These are phyloP conservation scores for Agapornis roseicollis DNA, from an alignment of 2,113 vertebrate genomes.

Conservation along the genomic window DNA sequence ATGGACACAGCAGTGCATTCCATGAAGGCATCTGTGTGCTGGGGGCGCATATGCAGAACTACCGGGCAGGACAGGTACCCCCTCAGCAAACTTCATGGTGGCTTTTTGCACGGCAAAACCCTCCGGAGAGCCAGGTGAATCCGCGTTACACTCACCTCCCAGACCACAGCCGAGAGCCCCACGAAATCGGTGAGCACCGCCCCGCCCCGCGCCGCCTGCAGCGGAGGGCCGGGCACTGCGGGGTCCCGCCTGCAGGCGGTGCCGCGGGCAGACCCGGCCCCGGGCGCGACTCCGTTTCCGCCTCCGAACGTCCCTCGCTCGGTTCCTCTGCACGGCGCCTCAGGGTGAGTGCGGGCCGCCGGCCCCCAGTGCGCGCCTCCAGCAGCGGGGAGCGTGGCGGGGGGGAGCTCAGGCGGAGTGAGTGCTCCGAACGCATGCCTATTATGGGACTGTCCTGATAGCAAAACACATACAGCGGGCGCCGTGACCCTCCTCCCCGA, in stretches of 20 bases:
- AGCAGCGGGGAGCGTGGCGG: background rate
- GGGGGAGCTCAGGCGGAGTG: background rate
- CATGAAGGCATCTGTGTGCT: background rate
- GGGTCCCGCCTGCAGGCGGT: background rate
- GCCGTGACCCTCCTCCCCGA: fast-evolving
- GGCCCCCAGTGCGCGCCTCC: too few species aligned
- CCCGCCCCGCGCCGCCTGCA: background rate
- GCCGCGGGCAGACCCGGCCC: background rate
- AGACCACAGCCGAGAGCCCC: background rate
- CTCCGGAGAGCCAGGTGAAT: fast-evolving
- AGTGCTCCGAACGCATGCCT: background rate
- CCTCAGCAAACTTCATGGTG: fast-evolving
- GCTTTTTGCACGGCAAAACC: fast-evolving
- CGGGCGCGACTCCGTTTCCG: fast-evolving
- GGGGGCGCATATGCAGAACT: background rate
- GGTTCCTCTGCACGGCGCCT: background rate
- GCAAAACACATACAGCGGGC: fast-evolving
- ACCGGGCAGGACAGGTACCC: fast-evolving
- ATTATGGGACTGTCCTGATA: fast-evolving
- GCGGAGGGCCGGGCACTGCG: background rate
- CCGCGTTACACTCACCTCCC: fast-evolving
- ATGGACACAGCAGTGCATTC: background rate
- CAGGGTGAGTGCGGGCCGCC: background rate
- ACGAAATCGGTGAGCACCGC: background rate
- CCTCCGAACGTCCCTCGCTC: fast-evolving